Evolutionary conservation across 2,888 invertebrate genomes (phyloP).

Genomic region (Onchidella celtica): DNA sequence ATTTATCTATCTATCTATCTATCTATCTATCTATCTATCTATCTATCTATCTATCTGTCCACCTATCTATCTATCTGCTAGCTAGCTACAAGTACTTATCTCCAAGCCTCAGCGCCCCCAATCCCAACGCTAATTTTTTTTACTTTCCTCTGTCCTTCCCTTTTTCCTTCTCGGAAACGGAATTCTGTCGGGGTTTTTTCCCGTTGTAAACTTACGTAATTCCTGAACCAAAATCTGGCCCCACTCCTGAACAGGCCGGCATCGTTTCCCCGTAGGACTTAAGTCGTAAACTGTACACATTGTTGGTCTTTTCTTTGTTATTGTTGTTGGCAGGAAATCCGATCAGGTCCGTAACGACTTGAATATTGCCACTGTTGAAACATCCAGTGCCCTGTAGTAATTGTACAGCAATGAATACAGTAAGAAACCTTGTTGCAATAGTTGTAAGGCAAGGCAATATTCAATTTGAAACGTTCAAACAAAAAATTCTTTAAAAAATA

Average conservation of each 20-base stretch:
- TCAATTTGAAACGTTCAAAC: too few species aligned
- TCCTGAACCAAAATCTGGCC: conserved; percentile 7
- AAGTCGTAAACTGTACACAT: not conserved
- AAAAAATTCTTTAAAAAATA: too few species aligned
- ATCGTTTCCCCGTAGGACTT: conserved; percentile 28
- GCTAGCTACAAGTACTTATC: not conserved
- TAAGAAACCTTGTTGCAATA: not conserved
- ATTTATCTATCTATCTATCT: too few species aligned
- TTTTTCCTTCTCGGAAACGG: too few species aligned
- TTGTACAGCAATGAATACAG: not conserved
- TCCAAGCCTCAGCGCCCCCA: too few species aligned
- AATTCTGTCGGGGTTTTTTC: too few species aligned
- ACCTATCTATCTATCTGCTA: not conserved
- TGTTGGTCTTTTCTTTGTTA: not conserved
- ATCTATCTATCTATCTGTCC: too few species aligned
- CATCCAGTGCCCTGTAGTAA: conserved; percentile 10
- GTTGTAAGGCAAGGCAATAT: too few species aligned
- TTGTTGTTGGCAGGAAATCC: not conserved
- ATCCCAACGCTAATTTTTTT: too few species aligned
- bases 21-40: conserved; percentile 20
- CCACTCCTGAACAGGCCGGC: conserved; percentile 20
- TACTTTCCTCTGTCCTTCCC: not conserved
- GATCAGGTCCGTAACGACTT: not conserved
- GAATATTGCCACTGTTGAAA: conserved; percentile 17
- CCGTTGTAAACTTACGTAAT: conserved; percentile 12